Percentiles rank a stretch among this genome's conserved stretches.
phyloP scores from a whole-genome alignment of 2,113 vertebrate genomes.

The Anhinga rufa region DNA sequence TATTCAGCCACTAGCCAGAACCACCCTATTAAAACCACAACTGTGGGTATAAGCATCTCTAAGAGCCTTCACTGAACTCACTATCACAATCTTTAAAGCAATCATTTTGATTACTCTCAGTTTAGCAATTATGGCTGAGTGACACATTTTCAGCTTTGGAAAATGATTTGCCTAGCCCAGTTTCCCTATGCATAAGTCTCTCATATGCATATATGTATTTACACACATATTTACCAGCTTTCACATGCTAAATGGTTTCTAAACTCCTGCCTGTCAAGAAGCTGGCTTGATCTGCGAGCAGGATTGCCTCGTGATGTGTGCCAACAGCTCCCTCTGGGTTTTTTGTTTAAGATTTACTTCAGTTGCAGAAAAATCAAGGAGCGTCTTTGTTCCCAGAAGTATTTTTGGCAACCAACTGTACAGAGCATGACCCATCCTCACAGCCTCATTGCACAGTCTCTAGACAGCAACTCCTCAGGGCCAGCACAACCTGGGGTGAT shows the following conservation, averaged over 20 bases:
- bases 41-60: background rate
- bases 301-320: background rate
- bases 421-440: background rate
- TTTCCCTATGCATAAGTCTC: background rate
- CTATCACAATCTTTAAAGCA: background rate
- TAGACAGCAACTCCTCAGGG: background rate
- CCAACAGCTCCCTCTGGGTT: constrained; percentile 48
- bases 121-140: background rate
- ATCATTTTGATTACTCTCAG: background rate
- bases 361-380: background rate
- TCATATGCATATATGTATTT: background rate
- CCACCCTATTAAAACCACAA: background rate
- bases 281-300: background rate
- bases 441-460: background rate
- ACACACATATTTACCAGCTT: background rate
- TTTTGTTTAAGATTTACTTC: constrained; percentile 28
- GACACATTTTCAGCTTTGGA: background rate
- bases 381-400: background rate
- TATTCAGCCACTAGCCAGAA: background rate
- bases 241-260: constrained; percentile 2
- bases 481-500: background rate
- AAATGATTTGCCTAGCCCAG: background rate
- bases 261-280: background rate
- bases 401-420: background rate
- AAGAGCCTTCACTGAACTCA: background rate